phyloP scores from a whole-genome alignment of 2,888 invertebrate genomes.

The Pyrocoelia pectoralis region DNA sequence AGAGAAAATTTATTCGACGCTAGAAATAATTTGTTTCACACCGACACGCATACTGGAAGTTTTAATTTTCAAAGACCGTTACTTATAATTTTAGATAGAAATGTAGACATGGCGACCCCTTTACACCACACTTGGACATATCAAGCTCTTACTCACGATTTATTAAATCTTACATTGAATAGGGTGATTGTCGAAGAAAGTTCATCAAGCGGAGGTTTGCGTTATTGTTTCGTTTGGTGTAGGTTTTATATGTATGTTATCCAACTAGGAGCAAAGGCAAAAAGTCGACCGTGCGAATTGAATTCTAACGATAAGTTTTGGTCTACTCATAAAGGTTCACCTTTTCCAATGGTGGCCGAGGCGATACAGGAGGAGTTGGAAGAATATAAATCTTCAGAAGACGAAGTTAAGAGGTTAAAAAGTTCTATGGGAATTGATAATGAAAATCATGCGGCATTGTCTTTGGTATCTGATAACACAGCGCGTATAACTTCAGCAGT shows the following conservation, averaged over 20 bases:
- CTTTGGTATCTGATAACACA: slow-evolving; percentile 91
- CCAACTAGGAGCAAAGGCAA: slow-evolving; percentile 70
- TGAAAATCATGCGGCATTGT: slow-evolving; percentile 85
- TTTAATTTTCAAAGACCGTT: slow-evolving; percentile 93
- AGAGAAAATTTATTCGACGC: slow-evolving; percentile 97
- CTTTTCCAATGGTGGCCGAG: slow-evolving; percentile 95
- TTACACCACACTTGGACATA: slow-evolving; percentile 99
- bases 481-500: slow-evolving; percentile 94
- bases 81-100: slow-evolving; percentile 90
- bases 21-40: slow-evolving; percentile 93
- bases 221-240: not conserved
- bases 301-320: slow-evolving; percentile 92
- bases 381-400: slow-evolving; percentile 88
- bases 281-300: slow-evolving; percentile 89
- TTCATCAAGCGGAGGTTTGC: slow-evolving; percentile 50
- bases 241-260: not conserved
- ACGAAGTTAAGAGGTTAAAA: slow-evolving; percentile 95
- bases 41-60: slow-evolving; percentile 79
- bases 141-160: slow-evolving; percentile 97
- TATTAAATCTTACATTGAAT: slow-evolving; percentile 90
- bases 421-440: slow-evolving; percentile 93
- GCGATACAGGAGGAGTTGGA: slow-evolving; percentile 98
- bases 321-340: slow-evolving; percentile 92
- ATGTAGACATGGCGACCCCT: slow-evolving; percentile 96
- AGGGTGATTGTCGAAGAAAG: slow-evolving; percentile 62